Conservation (phyloP, 2,113 vertebrate species). For the human region DNA sequence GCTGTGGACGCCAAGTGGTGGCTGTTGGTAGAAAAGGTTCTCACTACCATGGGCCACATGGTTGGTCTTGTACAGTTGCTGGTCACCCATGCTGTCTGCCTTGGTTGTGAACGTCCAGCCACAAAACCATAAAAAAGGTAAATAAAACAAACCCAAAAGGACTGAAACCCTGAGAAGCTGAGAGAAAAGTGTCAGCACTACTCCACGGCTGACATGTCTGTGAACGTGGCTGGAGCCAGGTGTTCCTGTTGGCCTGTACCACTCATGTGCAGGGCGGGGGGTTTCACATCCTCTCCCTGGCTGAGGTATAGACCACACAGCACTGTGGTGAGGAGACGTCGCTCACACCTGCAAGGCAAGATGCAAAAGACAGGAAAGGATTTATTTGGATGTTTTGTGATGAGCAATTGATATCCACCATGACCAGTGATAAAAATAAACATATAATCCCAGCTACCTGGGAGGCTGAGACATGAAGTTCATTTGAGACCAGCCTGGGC, state of each 20-base stretch:
- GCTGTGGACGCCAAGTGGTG: conserved; percentile 79
- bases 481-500: not conserved
- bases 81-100: conserved; percentile 88
- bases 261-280: conserved; percentile 36
- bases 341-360: conserved; percentile 78
- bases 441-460: not conserved
- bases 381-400: not conserved
- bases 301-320: conserved; percentile 62
- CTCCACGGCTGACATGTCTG: conserved; percentile 80
- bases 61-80: conserved; percentile 89
- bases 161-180: conserved; percentile 85
- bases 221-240: conserved; percentile 75
- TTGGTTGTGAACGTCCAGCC: conserved; percentile 81
- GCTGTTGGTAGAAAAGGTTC: conserved; percentile 87
- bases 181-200: conserved; percentile 70
- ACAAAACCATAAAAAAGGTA: conserved; percentile 83
- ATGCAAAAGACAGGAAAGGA: conserved; percentile 37
- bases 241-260: conserved; percentile 69
- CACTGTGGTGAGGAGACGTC: conserved; percentile 52
- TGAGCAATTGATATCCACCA: not conserved
- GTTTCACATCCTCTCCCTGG: conserved; percentile 80
- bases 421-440: not conserved
- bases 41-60: conserved; percentile 85
- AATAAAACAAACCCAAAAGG: conserved; percentile 60
- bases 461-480: not conserved